Conservation (phyloP, 2,113 vertebrate species). For the Phylloscopus trochiloides region DNA sequence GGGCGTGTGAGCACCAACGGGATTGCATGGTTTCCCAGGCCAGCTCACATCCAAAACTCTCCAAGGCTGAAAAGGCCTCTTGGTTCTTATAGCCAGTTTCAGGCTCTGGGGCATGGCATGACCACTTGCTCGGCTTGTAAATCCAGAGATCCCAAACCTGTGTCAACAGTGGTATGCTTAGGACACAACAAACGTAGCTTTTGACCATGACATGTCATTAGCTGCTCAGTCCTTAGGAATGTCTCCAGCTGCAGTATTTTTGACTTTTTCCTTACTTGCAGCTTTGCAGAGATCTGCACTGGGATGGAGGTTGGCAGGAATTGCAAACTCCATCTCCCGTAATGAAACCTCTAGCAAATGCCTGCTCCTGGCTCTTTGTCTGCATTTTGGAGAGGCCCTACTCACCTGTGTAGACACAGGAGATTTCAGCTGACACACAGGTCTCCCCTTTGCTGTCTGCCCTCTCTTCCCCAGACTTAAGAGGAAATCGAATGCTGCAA, state of each 20-base stretch:
- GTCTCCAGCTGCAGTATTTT: background rate
- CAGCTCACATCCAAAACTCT: background rate
- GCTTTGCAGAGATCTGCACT: background rate
- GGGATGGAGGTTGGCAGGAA: rapidly evolving
- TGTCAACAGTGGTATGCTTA: background rate
- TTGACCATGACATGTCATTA: background rate
- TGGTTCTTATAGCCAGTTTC: background rate
- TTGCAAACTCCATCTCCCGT: background rate
- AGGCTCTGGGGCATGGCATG: background rate
- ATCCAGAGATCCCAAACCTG: background rate
- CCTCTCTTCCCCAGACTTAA: background rate
- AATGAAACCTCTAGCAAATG: background rate
- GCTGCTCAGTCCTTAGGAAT: background rate
- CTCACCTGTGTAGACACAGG: background rate
- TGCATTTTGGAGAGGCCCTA: slow-evolving; percentile 36
- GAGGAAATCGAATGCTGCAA: slow-evolving; percentile 53
- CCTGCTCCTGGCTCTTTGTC: background rate
- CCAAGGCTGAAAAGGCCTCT: background rate
- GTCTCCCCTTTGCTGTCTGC: slow-evolving; percentile 4
- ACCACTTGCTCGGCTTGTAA: background rate
- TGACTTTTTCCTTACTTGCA: background rate
- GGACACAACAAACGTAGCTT: background rate
- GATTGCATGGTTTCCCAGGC: background rate
- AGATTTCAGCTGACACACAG: slow-evolving; percentile 27
- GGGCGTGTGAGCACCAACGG: background rate